Base-by-base conservation (phyloP, 2,888 invertebrate genomes). In the Mycalesis mineus region DNA sequence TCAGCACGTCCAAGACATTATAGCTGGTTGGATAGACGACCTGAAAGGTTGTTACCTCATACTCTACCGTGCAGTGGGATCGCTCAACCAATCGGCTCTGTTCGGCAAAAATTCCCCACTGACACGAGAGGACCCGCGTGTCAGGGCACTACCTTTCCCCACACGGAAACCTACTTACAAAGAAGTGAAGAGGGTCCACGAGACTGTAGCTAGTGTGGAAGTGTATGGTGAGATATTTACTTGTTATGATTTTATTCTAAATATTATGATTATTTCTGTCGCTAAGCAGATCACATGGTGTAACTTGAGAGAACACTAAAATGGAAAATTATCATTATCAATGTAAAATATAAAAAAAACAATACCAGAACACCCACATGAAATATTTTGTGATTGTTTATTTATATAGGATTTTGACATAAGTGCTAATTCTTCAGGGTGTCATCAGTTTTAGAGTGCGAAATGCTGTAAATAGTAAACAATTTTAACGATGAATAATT, bases 151-250 rank as follows among this genome's bases (percentile, higher is more conserved):
- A 63, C 97, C 97, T 0, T 96, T 97, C 81, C 93, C 95, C 0
- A 96, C 97, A 0, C 89, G 94, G 66, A 91, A 96, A 66, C 95
- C 97, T 0, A 95, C 95, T 0, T 95, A 93, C 68, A 94, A 92
- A 52, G 97, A 97, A 86, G 92, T 96, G 0, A 91, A 93, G 73
- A 85, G 96, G 61, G 94, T 95, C 0, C 94, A 95, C 66, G 91
- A 92, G 51, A 86, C 94, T 45, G 82, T 97, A 7, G 91, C 94
- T 15, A 91, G 92, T 52, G 80, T 93, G 42, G 91, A 92, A 70
- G 89, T 94, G 36, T 94, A 94, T 78, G 93, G 94, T 94, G 76
- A 80, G 86, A 13, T 49, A 17, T 37, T 9, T 40, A 33, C 7
- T 33, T 33, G 5, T 11, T 22, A 22, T 4, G 2, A 22, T 22